phyloP scores from a whole-genome alignment of 2,888 invertebrate genomes.

The Trachelus iudaicus region DNA sequence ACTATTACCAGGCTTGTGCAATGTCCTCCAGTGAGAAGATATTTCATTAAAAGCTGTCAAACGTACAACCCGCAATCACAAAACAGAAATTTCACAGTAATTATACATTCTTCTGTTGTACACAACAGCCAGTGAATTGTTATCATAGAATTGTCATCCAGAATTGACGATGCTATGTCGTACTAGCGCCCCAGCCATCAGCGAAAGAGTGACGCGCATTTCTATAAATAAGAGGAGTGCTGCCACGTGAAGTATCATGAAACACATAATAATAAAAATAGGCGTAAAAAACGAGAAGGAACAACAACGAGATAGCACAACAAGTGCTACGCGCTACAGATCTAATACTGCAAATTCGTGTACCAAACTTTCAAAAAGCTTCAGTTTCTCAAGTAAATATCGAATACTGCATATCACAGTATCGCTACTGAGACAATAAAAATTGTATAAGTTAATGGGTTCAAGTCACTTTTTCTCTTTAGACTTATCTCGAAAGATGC shows the following conservation, averaged over 20 bases:
- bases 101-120: neutral
- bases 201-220: neutral
- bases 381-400: neutral
- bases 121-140: neutral
- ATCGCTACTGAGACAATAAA: neutral
- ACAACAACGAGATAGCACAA: neutral
- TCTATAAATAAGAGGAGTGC: neutral
- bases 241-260: neutral
- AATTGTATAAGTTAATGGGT: neutral
- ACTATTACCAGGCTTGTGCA: neutral
- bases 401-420: neutral
- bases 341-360: neutral
- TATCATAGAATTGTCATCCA: neutral
- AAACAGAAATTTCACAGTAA: neutral
- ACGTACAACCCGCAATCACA: neutral
- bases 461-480: neutral
- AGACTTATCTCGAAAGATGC: neutral
- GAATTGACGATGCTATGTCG: neutral
- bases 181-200: neutral
- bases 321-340: neutral
- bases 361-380: neutral
- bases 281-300: neutral
- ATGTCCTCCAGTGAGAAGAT: neutral
- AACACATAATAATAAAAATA: constrained; percentile 1
- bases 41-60: neutral